phyloP scores from a whole-genome alignment of 1,140 invertebrate genomes.

The Monochamus saltuarius region DNA sequence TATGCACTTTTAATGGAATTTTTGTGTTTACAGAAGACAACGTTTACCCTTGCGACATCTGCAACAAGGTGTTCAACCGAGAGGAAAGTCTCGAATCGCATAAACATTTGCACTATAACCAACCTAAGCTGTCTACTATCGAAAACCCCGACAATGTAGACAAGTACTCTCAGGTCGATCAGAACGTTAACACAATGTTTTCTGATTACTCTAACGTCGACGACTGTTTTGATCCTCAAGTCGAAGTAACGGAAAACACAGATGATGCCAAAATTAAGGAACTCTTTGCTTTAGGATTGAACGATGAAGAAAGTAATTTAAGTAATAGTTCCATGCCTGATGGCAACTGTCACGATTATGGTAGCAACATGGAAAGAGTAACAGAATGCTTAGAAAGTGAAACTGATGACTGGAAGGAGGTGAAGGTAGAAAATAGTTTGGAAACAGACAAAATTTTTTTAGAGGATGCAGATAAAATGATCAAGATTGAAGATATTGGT shows the following conservation, averaged over 20 bases:
- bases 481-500: too few relatives aligned
- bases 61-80: constrained; percentile 52
- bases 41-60: constrained; percentile 54
- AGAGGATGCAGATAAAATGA: too few relatives aligned
- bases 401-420: constrained; percentile 26
- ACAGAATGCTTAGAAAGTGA: constrained; percentile 14
- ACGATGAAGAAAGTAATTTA: constrained; percentile 1
- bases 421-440: constrained; percentile 20
- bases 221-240: constrained; percentile 44
- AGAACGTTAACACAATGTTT: constrained; percentile 33
- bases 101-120: constrained; percentile 42
- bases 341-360: constrained; percentile 14
- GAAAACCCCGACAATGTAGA: constrained; percentile 49
- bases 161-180: constrained; percentile 47
- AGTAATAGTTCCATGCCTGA: constrained; percentile 8
- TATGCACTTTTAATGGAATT: too few relatives aligned
- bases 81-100: constrained; percentile 48
- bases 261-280: constrained; percentile 25
- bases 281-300: too few relatives aligned
- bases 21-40: constrained; percentile 33
- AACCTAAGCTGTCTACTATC: constrained; percentile 42
- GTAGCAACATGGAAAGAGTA: neutral
- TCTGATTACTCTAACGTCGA: constrained; percentile 37
- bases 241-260: constrained; percentile 42
- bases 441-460: neutral